Percentiles rank a stretch among this genome's conserved stretches.
These are phyloP conservation scores for Epinephelus lanceolatus DNA, from an alignment of 2,113 vertebrate genomes.

Conservation along the genomic window DNA sequence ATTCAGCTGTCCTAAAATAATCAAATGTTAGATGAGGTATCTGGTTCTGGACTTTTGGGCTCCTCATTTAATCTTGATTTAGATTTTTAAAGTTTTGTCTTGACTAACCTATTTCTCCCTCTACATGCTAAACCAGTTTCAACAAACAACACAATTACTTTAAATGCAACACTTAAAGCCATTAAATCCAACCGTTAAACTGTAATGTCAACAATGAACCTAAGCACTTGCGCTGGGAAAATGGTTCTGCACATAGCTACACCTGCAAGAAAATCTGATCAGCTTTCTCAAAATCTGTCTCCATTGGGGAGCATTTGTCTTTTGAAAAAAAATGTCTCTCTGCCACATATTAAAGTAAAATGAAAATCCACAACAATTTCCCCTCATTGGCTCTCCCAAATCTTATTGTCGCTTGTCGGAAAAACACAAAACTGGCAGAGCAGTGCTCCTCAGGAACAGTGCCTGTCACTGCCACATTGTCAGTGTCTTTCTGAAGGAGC, in stretches of 20 bases:
- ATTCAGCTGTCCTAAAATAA: neutral
- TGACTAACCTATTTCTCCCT: neutral
- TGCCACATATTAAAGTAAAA: conserved; percentile 1
- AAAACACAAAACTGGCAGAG: neutral
- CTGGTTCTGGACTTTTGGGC: too few species aligned
- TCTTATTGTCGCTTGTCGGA: neutral
- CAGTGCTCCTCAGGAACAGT: neutral
- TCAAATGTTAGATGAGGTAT: neutral
- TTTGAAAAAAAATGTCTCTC: neutral
- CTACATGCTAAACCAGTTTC: neutral
- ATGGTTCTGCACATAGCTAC: neutral
- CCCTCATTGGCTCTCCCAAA: neutral
- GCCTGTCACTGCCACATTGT: neutral
- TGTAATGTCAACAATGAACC: neutral
- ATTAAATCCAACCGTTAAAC: neutral
- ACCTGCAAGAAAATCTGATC: conserved; percentile 2
- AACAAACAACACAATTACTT: neutral
- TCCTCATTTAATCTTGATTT: neutral
- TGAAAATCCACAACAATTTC: conserved; percentile 12
- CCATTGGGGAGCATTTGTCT: neutral
- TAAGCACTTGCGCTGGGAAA: neutral
- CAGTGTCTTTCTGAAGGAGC: conserved; percentile 16
- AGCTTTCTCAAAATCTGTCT: neutral
- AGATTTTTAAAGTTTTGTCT: neutral
- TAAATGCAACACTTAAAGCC: neutral